Conservation (phyloP, 2,797 vertebrate genomes). For the Cercopithecus diana region DNA sequence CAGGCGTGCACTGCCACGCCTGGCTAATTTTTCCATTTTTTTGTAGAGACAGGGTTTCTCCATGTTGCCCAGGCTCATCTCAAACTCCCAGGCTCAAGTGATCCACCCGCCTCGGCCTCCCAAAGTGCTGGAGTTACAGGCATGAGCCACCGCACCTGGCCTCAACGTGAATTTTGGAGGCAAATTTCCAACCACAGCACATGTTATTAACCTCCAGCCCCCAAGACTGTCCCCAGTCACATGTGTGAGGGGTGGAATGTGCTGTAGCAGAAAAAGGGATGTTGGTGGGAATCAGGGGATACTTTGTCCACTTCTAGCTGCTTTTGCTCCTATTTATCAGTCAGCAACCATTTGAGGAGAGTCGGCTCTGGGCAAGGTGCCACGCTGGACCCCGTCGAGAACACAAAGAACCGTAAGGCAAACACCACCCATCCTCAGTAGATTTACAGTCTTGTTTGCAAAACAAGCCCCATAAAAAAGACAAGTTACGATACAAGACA, state of each 20-base stretch:
- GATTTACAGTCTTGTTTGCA: not conserved
- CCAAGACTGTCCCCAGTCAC: too few species aligned
- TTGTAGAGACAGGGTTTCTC: not conserved
- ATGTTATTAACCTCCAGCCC: not conserved
- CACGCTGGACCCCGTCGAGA: not conserved
- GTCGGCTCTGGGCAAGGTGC: not conserved
- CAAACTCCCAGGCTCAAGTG: not conserved
- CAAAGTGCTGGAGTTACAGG: not conserved
- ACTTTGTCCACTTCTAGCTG: not conserved
- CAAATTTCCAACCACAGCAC: not conserved
- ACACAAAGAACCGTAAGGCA: not conserved
- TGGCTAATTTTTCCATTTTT: not conserved
- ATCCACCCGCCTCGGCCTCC: not conserved
- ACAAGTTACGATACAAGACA: not conserved
- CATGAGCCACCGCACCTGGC: not conserved
- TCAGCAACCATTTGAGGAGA: not conserved
- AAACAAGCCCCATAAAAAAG: conserved; percentile 6
- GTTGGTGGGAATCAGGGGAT: not conserved
- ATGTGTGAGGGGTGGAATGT: not conserved
- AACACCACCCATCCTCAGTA: not conserved
- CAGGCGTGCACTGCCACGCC: too few species aligned
- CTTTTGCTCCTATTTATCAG: not conserved
- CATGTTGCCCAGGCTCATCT: not conserved
- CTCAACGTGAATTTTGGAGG: not conserved
- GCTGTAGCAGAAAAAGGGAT: not conserved